A percentile compares a stretch with the other conserved stretches of the same genome.
Evolutionary conservation across 2,797 vertebrate genomes (phyloP).

Genomic region (Chelmon rostratus): DNA sequence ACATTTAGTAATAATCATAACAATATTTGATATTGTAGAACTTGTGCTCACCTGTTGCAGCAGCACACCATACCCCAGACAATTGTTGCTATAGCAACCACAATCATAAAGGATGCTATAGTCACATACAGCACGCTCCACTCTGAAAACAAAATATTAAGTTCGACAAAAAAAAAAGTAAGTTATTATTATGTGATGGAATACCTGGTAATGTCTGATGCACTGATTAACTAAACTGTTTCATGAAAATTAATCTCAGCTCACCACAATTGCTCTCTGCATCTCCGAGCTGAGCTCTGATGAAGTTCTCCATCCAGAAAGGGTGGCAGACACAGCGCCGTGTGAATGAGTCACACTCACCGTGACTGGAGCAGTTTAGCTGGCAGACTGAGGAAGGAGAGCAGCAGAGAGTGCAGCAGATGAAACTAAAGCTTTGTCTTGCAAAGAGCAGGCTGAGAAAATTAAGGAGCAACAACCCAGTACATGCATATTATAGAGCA

Average conservation of each 20-base stretch:
- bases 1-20: not conserved
- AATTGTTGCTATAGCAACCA: conserved; percentile 91
- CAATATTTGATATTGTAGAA: not conserved
- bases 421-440: not conserved
- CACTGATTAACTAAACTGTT: not conserved
- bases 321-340: conserved; percentile 95
- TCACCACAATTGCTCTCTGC: conserved; percentile 97
- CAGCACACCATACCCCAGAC: conserved; percentile 95
- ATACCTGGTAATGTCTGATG: too few species aligned
- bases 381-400: conserved; percentile 90
- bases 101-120: conserved; percentile 94
- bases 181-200: not conserved
- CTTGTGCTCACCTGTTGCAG: conserved; percentile 90
- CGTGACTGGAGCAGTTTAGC: conserved; percentile 96
- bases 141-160: conserved; percentile 84
- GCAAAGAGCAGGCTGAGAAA: not conserved
- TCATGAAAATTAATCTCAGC: conserved; percentile 30
- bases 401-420: not conserved
- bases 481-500: not conserved
- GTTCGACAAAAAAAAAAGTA: not conserved
- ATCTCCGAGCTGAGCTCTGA: conserved; percentile 92
- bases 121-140: conserved; percentile 99
- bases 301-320: conserved; percentile 99
- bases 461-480: not conserved
- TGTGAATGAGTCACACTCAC: conserved; percentile 95